A percentile compares a stretch with the other conserved stretches of the same genome.
Evolutionary conservation across 2,797 vertebrate genomes (phyloP).

Genomic region (Xyrichtys novacula): DNA sequence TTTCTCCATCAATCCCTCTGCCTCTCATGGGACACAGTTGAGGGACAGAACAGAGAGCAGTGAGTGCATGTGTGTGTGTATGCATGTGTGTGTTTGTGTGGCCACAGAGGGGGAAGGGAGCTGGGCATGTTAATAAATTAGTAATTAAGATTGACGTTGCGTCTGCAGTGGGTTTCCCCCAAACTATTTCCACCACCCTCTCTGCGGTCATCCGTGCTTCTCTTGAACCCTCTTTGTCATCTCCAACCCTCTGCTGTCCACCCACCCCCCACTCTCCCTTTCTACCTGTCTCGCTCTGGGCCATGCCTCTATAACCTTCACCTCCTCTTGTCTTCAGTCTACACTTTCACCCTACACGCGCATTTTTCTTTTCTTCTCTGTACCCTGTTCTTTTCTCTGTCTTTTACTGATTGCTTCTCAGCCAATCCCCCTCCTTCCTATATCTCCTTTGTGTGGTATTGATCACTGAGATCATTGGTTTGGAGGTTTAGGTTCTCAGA

Average conservation of each 20-base stretch:
- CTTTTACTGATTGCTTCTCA: slow-evolving; percentile 26
- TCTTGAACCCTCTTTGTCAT: slow-evolving; percentile 71
- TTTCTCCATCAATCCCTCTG: slow-evolving; percentile 62
- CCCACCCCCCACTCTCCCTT: slow-evolving; percentile 20
- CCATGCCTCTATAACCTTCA: slow-evolving; percentile 67
- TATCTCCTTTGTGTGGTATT: slow-evolving; percentile 56
- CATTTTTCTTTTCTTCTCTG: slow-evolving; percentile 24
- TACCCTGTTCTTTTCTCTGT: background rate
- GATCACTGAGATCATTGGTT: slow-evolving; percentile 55
- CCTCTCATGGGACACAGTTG: slow-evolving; percentile 71
- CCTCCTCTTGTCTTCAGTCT: slow-evolving; percentile 68
- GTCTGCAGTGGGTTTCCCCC: slow-evolving; percentile 70
- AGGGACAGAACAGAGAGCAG: slow-evolving; percentile 47
- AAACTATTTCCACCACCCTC: slow-evolving; percentile 48
- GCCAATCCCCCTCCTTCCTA: slow-evolving; percentile 22
- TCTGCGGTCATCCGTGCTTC: slow-evolving; percentile 58
- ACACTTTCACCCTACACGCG: slow-evolving; percentile 32
- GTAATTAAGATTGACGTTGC: slow-evolving; percentile 84
- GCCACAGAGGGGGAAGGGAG: slow-evolving; percentile 64
- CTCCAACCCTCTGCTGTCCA: slow-evolving; percentile 10
- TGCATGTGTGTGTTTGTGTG: slow-evolving; percentile 20
- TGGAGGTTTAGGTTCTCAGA: slow-evolving; percentile 39
- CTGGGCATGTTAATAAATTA: slow-evolving; percentile 84
- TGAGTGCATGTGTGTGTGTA: slow-evolving; percentile 36
- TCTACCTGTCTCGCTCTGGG: slow-evolving; percentile 57